Evolutionary conservation across 1,140 invertebrate genomes (phyloP).

Genomic region (Zaprionus gabonicus): DNA sequence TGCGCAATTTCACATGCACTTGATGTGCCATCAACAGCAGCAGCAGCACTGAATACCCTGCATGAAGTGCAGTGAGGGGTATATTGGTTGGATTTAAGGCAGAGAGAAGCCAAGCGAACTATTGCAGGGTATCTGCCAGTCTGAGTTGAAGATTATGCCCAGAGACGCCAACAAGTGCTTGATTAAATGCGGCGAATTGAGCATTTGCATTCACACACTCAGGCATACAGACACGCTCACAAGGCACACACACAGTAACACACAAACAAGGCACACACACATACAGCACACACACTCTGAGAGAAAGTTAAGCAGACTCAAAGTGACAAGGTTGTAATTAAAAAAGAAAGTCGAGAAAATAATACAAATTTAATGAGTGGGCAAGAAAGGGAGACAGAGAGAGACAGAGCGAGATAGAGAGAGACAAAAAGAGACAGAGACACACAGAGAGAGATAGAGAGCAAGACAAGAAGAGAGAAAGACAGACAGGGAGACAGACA

Average conservation of each 20-base stretch:
- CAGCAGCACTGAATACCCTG: not conserved
- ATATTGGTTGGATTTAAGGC: not conserved
- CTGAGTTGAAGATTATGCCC: not conserved
- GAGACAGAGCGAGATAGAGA: not conserved
- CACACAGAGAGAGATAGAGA: not conserved
- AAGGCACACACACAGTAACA: not conserved
- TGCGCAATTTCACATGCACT: not conserved
- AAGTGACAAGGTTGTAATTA: constrained; percentile 17
- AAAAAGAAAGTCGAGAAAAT: constrained; percentile 22
- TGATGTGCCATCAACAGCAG: not conserved
- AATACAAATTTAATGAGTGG: constrained; percentile 49
- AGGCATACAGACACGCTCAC: not conserved
- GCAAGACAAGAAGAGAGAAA: not conserved
- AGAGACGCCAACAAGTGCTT: constrained; percentile 39
- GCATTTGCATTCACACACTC: constrained; percentile 9
- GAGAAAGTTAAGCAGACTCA: too few relatives aligned
- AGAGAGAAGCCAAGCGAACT: not conserved
- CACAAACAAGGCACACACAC: not conserved
- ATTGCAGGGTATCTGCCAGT: constrained; percentile 7
- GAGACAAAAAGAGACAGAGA: not conserved
- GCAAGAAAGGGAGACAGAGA: not conserved
- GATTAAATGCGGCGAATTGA: constrained; percentile 3
- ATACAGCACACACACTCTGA: not conserved
- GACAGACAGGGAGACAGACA: too few relatives aligned
- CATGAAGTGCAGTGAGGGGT: not conserved